Conservation (phyloP, 2,113 vertebrate genomes). For the Caranx ignobilis region DNA sequence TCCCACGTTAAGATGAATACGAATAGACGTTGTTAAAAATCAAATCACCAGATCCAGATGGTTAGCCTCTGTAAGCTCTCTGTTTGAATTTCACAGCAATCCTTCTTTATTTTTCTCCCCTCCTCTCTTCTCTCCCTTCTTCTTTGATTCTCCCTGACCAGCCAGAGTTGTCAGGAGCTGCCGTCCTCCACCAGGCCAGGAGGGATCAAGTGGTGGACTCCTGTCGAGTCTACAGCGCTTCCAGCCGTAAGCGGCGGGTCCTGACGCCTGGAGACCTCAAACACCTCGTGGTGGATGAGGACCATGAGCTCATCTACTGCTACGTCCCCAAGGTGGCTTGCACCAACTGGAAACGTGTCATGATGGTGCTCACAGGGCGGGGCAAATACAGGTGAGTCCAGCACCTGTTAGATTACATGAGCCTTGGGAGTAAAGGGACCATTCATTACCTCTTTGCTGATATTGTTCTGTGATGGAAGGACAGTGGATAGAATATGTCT, state of each 20-base stretch:
- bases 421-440: too few relatives aligned
- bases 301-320: constrained; percentile 97
- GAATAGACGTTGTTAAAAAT: neutral
- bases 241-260: constrained; percentile 91
- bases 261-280: constrained; percentile 94
- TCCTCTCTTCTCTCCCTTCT: neutral
- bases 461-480: neutral
- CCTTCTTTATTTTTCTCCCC: neutral
- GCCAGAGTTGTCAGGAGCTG: constrained; percentile 88
- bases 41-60: neutral
- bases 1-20: neutral
- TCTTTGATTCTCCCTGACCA: constrained; percentile 38
- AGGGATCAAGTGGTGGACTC: constrained; percentile 93
- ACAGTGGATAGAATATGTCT: too few relatives aligned
- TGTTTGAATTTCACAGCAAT: neutral
- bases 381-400: constrained; percentile 89
- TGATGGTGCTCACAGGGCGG: constrained; percentile 97
- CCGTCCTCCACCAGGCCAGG: constrained; percentile 91
- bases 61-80: neutral
- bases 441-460: neutral
- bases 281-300: constrained; percentile 97
- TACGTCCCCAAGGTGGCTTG: constrained; percentile 99
- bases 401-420: neutral
- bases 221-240: constrained; percentile 88
- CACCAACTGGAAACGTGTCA: constrained; percentile 99